phyloP scores from a whole-genome alignment of 2,797 vertebrate genomes.

The Momotus momota region DNA sequence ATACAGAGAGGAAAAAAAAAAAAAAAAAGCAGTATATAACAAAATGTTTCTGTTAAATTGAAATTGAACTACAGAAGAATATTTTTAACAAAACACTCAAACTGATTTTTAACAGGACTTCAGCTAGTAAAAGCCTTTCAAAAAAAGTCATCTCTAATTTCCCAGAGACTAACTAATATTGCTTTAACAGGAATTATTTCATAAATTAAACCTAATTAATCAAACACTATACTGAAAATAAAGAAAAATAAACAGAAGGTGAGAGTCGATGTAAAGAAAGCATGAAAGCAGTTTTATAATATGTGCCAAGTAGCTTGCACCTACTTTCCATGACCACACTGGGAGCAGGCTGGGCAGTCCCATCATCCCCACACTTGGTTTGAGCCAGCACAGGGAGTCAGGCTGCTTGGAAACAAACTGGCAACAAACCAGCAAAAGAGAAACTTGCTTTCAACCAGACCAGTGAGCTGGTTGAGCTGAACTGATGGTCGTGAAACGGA shows the following conservation, averaged over 20 bases:
- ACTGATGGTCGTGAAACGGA: accelerated
- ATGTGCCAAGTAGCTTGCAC: neutral
- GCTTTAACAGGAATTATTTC: neutral
- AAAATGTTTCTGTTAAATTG: neutral
- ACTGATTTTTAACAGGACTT: neutral
- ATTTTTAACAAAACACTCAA: neutral
- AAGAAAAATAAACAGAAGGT: neutral
- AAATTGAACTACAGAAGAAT: neutral
- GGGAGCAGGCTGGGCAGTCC: neutral
- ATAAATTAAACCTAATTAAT: neutral
- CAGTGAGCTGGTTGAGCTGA: accelerated
- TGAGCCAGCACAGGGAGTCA: neutral
- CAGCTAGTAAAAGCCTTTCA: neutral
- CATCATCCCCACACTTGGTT: neutral
- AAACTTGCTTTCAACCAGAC: neutral
- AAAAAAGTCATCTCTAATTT: neutral
- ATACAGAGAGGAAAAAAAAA: neutral
- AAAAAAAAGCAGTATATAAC: neutral
- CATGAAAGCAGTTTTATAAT: neutral
- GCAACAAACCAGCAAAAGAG: neutral
- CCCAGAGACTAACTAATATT: neutral
- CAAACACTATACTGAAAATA: neutral
- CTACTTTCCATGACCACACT: neutral
- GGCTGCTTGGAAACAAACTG: neutral
- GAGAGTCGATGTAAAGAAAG: neutral